Evolutionary conservation across 2,888 invertebrate genomes (phyloP).

Genomic region (Syrphus vitripennis): DNA sequence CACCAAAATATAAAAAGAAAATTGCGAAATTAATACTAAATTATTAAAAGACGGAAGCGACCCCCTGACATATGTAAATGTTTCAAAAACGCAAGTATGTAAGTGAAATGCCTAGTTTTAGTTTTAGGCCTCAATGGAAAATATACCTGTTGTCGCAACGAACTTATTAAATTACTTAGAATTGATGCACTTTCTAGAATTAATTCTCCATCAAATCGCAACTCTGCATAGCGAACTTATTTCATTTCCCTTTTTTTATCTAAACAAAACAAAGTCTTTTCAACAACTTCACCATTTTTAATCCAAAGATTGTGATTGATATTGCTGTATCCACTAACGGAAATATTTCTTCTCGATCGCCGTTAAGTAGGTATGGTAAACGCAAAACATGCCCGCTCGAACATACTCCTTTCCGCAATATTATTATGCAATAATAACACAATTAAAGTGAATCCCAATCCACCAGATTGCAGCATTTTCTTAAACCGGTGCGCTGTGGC

Average conservation of each 20-base stretch:
- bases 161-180: no score
- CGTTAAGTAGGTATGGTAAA: slow-evolving; percentile 23
- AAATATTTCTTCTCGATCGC: slow-evolving; percentile 9
- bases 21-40: no score
- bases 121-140: no score
- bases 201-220: background rate
- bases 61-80: no score
- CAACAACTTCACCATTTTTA: background rate
- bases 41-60: no score
- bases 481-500: background rate
- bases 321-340: slow-evolving; percentile 53
- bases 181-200: no score
- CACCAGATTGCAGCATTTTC: slow-evolving; percentile 40
- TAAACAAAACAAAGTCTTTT: background rate
- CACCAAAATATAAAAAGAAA: no score
- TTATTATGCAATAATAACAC: slow-evolving; percentile 62
- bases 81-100: no score
- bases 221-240: background rate
- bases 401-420: slow-evolving; percentile 29
- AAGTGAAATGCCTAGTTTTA: no score
- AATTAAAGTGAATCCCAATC: slow-evolving; percentile 66
- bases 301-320: slow-evolving; percentile 1
- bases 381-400: slow-evolving; percentile 39
- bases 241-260: background rate
- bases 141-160: no score